Percentiles rank a stretch among this genome's conserved stretches.
phyloP scores from a whole-genome alignment of 64 coral and sea anemone species.

The Orbicella faveolata region DNA sequence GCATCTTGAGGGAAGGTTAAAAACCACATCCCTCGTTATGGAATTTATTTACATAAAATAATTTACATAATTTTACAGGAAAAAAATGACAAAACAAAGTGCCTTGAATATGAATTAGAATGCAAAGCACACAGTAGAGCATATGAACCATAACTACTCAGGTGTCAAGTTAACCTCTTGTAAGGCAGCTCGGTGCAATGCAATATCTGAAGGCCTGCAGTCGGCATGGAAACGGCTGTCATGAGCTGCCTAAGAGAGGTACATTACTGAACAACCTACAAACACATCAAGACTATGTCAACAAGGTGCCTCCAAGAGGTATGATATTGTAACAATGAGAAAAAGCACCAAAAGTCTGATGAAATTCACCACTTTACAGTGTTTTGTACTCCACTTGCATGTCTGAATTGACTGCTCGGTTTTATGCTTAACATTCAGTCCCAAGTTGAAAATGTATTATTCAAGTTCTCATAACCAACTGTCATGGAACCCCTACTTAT shows the following conservation, averaged over 20 bases:
- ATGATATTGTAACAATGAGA: not conserved
- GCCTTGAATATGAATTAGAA: not conserved
- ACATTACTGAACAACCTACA: slow-evolving; percentile 41
- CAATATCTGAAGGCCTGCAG: slow-evolving; percentile 35
- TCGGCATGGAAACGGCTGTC: slow-evolving; percentile 32
- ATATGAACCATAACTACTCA: slow-evolving; percentile 6
- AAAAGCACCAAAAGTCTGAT: slow-evolving; percentile 5
- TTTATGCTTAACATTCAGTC: not conserved
- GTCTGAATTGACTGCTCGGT: not conserved
- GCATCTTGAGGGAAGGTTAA: no score
- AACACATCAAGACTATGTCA: slow-evolving; percentile 48
- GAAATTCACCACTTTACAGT: slow-evolving; percentile 34
- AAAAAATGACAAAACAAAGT: not conserved
- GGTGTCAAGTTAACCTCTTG: slow-evolving; percentile 37
- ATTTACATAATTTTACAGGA: no score
- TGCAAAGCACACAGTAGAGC: not conserved
- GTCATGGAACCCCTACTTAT: not conserved
- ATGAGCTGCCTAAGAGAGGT: slow-evolving; percentile 45
- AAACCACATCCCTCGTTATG: no score
- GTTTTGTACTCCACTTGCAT: not conserved
- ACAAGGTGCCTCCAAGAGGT: slow-evolving; percentile 1
- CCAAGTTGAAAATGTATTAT: not conserved
- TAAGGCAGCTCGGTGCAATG: slow-evolving; percentile 27
- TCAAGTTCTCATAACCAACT: not conserved
- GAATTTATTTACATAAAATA: no score